Percentiles rank a stretch among this genome's conserved stretches.
These are phyloP conservation scores for Lepus townsendii DNA, from an alignment of 2,797 vertebrate species.

Conservation along the genomic window DNA sequence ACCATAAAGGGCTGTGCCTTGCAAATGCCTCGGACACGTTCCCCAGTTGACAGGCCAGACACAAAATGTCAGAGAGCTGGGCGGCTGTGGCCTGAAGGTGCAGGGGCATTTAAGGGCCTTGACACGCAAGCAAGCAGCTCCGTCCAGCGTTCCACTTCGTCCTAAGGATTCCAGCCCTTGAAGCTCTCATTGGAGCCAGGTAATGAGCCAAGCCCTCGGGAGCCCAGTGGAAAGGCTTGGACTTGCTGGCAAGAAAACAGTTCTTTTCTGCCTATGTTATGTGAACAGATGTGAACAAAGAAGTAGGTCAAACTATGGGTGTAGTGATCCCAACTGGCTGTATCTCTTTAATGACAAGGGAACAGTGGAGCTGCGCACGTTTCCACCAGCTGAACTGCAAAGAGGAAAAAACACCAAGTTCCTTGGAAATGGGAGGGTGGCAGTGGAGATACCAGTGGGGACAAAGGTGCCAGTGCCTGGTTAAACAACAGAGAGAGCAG, in stretches of 20 bases:
- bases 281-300: slow-evolving; percentile 79
- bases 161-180: slow-evolving; percentile 54
- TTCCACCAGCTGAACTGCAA: slow-evolving; percentile 65
- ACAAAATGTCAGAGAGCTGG: neutral
- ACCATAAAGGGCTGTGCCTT: neutral
- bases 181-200: slow-evolving; percentile 54
- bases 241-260: slow-evolving; percentile 13
- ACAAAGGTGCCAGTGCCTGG: neutral
- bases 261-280: slow-evolving; percentile 81
- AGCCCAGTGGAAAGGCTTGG: slow-evolving; percentile 72
- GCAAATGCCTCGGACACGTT: slow-evolving; percentile 24
- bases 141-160: neutral
- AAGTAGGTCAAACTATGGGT: slow-evolving; percentile 78
- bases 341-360: slow-evolving; percentile 79
- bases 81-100: neutral
- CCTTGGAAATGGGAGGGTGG: slow-evolving; percentile 73
- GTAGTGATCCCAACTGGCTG: slow-evolving; percentile 75
- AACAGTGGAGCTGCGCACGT: slow-evolving; percentile 69
- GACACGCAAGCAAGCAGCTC: slow-evolving; percentile 67
- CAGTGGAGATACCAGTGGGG: slow-evolving; percentile 27
- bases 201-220: slow-evolving; percentile 66
- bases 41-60: slow-evolving; percentile 13
- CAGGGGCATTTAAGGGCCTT: slow-evolving; percentile 47
- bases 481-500: neutral
- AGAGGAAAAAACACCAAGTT: slow-evolving; percentile 69